These are phyloP conservation scores for Alces alces DNA, from an alignment of 2,113 vertebrate species.

Conservation along the genomic window DNA sequence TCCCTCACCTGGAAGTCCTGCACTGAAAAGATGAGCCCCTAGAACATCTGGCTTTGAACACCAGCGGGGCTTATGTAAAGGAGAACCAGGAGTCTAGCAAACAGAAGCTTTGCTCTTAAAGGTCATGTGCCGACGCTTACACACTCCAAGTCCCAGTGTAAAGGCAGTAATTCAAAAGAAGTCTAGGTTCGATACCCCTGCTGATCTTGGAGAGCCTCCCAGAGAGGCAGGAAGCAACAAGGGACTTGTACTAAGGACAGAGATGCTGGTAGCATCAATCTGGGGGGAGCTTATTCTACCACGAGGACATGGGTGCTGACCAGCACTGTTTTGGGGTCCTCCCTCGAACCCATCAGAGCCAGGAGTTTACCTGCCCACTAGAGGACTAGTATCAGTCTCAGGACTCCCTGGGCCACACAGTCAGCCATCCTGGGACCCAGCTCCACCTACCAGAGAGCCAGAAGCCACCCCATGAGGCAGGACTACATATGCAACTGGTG, in stretches of 20 bases:
- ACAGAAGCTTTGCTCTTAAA: neutral
- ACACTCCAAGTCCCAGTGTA: neutral
- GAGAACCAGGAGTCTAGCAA: neutral
- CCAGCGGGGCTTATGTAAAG: rapidly evolving
- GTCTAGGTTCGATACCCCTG: rapidly evolving
- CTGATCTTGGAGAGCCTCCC: neutral
- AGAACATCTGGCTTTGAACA: neutral
- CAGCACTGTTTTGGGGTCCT: neutral
- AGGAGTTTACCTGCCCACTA: neutral
- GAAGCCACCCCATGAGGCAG: neutral
- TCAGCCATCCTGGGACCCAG: neutral
- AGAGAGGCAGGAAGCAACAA: neutral
- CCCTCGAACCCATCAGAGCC: neutral
- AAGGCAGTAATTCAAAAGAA: neutral
- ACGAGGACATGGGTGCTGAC: neutral
- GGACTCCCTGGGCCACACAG: neutral
- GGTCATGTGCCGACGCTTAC: neutral
- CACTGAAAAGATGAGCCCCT: neutral
- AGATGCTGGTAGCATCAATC: neutral
- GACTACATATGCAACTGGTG: neutral
- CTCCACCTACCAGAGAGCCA: neutral
- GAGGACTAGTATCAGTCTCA: too few relatives aligned
- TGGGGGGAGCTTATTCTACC: neutral
- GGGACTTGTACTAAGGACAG: neutral
- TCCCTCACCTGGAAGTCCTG: neutral